phyloP scores from a whole-genome alignment of 1,140 invertebrate genomes.

The Stenopsyche tienmushanensis region DNA sequence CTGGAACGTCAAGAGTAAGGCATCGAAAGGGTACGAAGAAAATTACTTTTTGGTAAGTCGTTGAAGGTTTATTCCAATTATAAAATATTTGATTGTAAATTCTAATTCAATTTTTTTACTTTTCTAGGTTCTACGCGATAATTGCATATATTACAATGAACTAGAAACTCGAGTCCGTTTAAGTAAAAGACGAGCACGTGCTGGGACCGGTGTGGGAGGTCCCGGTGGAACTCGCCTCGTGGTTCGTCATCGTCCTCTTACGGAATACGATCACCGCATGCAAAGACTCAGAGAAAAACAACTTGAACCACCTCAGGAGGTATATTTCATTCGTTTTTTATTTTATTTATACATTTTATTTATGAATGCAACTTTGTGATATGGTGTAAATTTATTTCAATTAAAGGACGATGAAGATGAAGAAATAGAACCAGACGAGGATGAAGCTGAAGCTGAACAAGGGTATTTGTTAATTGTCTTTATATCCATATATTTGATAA shows the following conservation, averaged over 20 bases:
- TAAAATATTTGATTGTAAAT: not conserved
- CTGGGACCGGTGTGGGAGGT: slow-evolving; percentile 60
- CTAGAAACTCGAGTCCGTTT: slow-evolving; percentile 92
- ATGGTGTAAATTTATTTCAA: slow-evolving; percentile 18
- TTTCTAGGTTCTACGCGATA: slow-evolving; percentile 71
- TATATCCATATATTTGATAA: too few species aligned
- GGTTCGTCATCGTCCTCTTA: slow-evolving; percentile 88
- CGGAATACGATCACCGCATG: slow-evolving; percentile 81
- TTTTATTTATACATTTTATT: not conserved
- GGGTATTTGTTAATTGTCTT: too few species aligned
- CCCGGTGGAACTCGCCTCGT: slow-evolving; percentile 81
- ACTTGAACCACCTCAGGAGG: slow-evolving; percentile 73
- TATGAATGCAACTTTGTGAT: not conserved
- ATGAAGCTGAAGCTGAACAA: slow-evolving; percentile 58
- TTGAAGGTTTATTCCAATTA: not conserved
- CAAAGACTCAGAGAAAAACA: slow-evolving; percentile 84
- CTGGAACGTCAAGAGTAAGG: slow-evolving; percentile 99
- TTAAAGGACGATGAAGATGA: slow-evolving; percentile 62
- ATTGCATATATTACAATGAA: slow-evolving; percentile 96
- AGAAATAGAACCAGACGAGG: slow-evolving; percentile 66
- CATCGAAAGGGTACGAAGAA: slow-evolving; percentile 96
- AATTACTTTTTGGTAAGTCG: slow-evolving; percentile 87
- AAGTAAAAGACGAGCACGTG: slow-evolving; percentile 81
- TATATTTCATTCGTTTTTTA: slow-evolving; percentile 36
- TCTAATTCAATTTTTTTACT: not conserved